These are phyloP conservation scores for Iphiclides podalirius DNA, from an alignment of 2,888 invertebrate genomes.

Conservation along the genomic window DNA sequence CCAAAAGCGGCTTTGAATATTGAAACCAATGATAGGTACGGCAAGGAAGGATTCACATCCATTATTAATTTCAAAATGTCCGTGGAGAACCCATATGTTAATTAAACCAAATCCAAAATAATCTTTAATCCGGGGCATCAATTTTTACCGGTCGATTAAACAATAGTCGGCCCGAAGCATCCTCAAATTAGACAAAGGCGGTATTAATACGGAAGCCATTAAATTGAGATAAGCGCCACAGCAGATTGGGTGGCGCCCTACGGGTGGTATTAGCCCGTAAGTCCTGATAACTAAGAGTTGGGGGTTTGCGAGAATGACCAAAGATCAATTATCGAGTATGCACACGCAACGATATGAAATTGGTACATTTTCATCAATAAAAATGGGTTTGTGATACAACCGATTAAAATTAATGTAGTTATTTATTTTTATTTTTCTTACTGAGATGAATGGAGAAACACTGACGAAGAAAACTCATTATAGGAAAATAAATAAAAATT, in stretches of 20 bases:
- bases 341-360: not conserved
- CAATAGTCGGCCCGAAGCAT: slow-evolving; percentile 56
- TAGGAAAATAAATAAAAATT: too few species aligned
- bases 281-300: slow-evolving; percentile 73
- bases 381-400: too few species aligned
- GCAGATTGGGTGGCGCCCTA: slow-evolving; percentile 76
- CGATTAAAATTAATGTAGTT: too few species aligned
- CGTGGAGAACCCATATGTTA: slow-evolving; percentile 5
- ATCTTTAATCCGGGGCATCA: slow-evolving; percentile 44
- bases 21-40: not conserved
- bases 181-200: slow-evolving; percentile 76
- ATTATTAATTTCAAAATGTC: not conserved
- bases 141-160: slow-evolving; percentile 72
- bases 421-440: too few species aligned
- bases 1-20: not conserved
- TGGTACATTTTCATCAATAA: not conserved
- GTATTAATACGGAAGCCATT: slow-evolving; percentile 79
- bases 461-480: too few species aligned
- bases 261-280: slow-evolving; percentile 73
- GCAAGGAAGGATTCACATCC: not conserved
- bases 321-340: slow-evolving; percentile 49
- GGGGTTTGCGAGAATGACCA: slow-evolving; percentile 55
- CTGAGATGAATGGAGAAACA: too few species aligned
- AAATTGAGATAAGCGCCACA: slow-evolving; percentile 76
- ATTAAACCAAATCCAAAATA: slow-evolving; percentile 22